These are phyloP conservation scores for Prenolepis imparis DNA, from an alignment of 2,888 invertebrate species.

Conservation along the genomic window DNA sequence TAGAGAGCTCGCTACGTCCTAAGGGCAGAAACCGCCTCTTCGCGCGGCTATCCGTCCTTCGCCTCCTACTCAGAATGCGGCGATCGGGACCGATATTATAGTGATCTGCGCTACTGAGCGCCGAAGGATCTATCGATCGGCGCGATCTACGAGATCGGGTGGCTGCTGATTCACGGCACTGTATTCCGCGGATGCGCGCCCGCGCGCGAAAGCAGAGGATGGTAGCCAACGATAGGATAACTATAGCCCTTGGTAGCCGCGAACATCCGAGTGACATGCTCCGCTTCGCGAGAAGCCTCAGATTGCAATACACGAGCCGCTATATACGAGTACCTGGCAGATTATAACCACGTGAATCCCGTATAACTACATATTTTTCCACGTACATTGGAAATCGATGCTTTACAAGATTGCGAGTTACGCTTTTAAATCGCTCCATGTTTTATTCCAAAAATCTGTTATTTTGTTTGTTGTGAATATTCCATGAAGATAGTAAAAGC, in stretches of 20 bases:
- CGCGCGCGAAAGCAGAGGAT: constrained; percentile 51
- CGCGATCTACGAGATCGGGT: constrained; percentile 67
- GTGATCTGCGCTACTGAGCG: constrained; percentile 75
- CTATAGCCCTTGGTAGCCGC: constrained; percentile 80
- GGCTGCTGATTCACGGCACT: constrained; percentile 67
- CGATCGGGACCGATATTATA: constrained; percentile 73
- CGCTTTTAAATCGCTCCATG: not conserved
- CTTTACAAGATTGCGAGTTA: not conserved
- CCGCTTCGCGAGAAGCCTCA: constrained; percentile 76
- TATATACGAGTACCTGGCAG: constrained; percentile 26
- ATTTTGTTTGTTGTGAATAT: not conserved
- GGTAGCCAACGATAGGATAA: constrained; percentile 76
- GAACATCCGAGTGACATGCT: constrained; percentile 83
- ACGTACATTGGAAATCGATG: constrained; percentile 14
- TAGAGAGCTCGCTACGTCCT: constrained; percentile 49
- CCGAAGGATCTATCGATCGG: constrained; percentile 70
- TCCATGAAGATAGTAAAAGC: not conserved
- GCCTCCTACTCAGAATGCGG: constrained; percentile 41
- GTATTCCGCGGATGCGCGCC: constrained; percentile 69
- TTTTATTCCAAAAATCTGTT: not conserved
- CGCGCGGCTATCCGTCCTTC: constrained; percentile 39
- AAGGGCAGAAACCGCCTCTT: constrained; percentile 56
- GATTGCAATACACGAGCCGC: constrained; percentile 69
- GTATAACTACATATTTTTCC: constrained; percentile 18
- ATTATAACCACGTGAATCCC: not conserved